Base-by-base conservation (phyloP, 1,140 invertebrate species). In the Panulirus ornatus region DNA sequence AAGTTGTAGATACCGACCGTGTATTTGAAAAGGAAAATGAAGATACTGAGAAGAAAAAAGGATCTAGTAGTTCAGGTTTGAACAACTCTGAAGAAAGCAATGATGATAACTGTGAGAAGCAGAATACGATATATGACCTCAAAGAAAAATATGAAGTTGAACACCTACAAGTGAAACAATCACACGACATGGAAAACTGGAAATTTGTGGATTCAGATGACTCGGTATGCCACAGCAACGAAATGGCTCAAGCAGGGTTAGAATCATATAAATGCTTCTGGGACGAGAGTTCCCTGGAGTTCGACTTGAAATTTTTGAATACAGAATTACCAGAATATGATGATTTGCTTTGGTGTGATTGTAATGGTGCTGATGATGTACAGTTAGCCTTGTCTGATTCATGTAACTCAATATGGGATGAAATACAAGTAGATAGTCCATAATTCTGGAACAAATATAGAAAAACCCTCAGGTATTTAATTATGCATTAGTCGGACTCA, bases 401-500 rank as follows among this genome's bases (percentile, higher is more conserved):
- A 66, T 66, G 27, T 30, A 27, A 66, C 30, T 66, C 58, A 66
- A 22, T 16, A 2, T 66, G 58, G 58, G 58, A 66, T 66, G 58
- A 66, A 30, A n/a, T 66, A 30, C n/a, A 58, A 19, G 5, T 58
- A 58, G 54, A 66, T 34, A 66, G 58, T 66, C 58, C 58, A 66
- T 66, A 66, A 66, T 66, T 66, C 58, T 66, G 58, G 58, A 66
- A 66, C 58, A 66, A 66, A 66, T 66, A 14, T 66, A 27, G 30
- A 27, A 30, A 9, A 66, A 66, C 58, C 58, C 58, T 66, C 58
- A 66, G 58, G 58, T 66, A 66, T 66, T 27, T 27, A 66, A 30
- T 66, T 8, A 66, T n/a, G 22, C 30, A 66, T 27, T 66, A 30
- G 16, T 30, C n/a, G 27, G n/a, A 66, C 6, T 8, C 27, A 66